These are phyloP conservation scores for Aythya baeri DNA, from an alignment of 2,113 vertebrate genomes.

Conservation along the genomic window DNA sequence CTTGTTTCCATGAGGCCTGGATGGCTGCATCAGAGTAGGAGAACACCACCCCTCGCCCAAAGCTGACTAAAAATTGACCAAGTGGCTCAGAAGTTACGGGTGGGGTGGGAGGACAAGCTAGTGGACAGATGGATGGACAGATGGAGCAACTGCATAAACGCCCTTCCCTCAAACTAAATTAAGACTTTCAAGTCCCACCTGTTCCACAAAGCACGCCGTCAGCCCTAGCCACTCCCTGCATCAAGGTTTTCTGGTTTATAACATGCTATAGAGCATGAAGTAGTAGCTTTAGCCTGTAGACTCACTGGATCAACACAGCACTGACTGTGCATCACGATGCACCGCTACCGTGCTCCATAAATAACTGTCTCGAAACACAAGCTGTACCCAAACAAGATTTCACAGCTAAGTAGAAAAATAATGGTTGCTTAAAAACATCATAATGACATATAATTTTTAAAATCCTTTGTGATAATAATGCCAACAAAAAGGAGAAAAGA, in stretches of 20 bases:
- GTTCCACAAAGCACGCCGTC: conserved; percentile 19
- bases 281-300: not conserved
- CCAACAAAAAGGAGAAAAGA: not conserved
- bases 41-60: not conserved
- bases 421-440: conserved; percentile 33
- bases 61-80: not conserved
- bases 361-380: conserved; percentile 51
- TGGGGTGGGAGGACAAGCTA: conserved; percentile 3
- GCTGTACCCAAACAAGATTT: conserved; percentile 54
- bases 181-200: conserved; percentile 42
- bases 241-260: conserved; percentile 17
- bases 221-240: not conserved
- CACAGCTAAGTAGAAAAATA: conserved; percentile 32
- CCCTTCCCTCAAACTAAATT: conserved; percentile 41
- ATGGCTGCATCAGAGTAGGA: not conserved
- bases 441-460: conserved; percentile 4
- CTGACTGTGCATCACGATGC: not conserved
- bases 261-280: not conserved
- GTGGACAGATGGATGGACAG: conserved; percentile 51
- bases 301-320: not conserved
- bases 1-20: not conserved
- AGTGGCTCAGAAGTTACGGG: conserved; percentile 10
- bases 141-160: conserved; percentile 62
- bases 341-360: not conserved
- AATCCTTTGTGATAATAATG: not conserved